These are phyloP conservation scores for Dinocampus coccinellae DNA, from an alignment of 2,888 invertebrate genomes.

Conservation along the genomic window DNA sequence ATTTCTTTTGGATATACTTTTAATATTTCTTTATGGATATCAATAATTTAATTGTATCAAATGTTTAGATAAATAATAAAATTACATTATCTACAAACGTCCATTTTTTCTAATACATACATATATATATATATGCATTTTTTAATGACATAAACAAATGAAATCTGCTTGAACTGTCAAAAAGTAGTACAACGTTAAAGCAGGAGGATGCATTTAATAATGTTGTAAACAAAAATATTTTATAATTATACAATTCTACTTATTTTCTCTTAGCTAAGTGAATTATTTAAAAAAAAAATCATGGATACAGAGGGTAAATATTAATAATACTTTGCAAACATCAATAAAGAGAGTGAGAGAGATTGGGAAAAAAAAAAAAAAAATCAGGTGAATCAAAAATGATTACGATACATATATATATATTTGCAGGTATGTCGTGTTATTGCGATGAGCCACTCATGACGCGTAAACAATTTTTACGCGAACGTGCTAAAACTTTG, in stretches of 20 bases:
- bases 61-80: conserved; percentile 34
- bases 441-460: neutral
- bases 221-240: neutral
- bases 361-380: no score
- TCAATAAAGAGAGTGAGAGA: no score
- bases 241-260: neutral
- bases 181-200: neutral
- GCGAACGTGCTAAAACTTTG: neutral
- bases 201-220: neutral
- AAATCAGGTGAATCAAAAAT: no score
- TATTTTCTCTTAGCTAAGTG: neutral
- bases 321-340: no score
- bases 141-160: neutral
- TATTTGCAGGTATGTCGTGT: neutral
- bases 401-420: no score
- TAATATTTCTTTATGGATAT: conserved; percentile 57
- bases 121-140: neutral
- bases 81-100: neutral
- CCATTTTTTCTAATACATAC: neutral
- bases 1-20: conserved; percentile 51
- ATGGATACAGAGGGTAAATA: neutral
- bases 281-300: neutral
- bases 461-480: neutral
- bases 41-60: conserved; percentile 33
- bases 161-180: neutral